Base-by-base conservation (phyloP, 2,113 vertebrate genomes). In the Tiliqua scincoides region DNA sequence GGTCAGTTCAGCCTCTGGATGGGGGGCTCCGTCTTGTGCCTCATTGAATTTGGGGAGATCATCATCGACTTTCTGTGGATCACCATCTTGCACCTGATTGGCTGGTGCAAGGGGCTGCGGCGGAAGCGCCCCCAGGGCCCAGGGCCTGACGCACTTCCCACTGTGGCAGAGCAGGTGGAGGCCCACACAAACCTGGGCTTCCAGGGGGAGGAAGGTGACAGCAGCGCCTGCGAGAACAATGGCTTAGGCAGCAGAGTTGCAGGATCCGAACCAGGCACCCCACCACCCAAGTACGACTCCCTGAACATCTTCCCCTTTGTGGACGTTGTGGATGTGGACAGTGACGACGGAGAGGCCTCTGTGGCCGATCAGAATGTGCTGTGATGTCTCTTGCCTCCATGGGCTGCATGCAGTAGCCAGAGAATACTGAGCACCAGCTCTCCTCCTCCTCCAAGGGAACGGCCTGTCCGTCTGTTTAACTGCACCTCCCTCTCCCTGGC, bases 1-100 rank as follows among this genome's bases (percentile, higher is more conserved):
- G 97, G 97, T 8, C 97, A 97, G 87, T 97, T 97, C 0, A 97
- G 97, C 65, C 97, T 97, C 95, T 97, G 97, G 97, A 97, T 97
- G 97, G 97, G 97, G 0, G 97, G 97, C 88, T 97, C 97, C 0
- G 97, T 97, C 89, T 92, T 97, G 78, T 97, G 97, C 91, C 95
- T 97, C 88, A 97, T 97, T 0, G 97, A 97, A 82, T 97, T 97
- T 0, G 96, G 93, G 2, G 97, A 97, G 85, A 97, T 97, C 91
- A 93, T 97, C 90, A 97, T 97, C 0, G 97, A 97, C 92, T 97
- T 96, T 0, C 30, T 97, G 77, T 97, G 97, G 97, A 97, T 97
- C 93, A 96, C 95, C 3, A 0, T 97, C 2, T 95, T 97, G 59
- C 90, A 95, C 6, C 0, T 95, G 8, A 95, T 96, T 67, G 0